Conservation (phyloP, 2,888 invertebrate species). For the Silvanus unidentatus region DNA sequence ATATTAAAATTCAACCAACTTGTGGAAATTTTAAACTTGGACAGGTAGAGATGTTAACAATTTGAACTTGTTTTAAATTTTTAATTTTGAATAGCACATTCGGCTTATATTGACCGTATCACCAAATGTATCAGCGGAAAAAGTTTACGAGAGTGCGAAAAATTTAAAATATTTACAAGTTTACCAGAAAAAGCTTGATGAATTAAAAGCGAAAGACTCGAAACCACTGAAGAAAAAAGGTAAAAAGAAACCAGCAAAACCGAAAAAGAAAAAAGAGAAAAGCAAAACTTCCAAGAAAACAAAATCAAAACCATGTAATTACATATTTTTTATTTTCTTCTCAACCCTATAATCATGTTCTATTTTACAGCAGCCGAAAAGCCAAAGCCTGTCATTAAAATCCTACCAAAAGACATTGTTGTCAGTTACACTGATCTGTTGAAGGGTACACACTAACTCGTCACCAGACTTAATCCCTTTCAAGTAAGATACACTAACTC, state of each 20-base stretch:
- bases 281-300: constrained; percentile 3
- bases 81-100: no score
- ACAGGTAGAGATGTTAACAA: constrained; percentile 13
- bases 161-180: constrained; percentile 23
- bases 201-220: constrained; percentile 13
- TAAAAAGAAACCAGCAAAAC: constrained; percentile 8
- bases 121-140: constrained; percentile 19
- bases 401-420: no score
- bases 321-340: no score
- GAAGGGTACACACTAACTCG: no score
- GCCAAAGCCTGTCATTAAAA: no score
- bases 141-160: constrained; percentile 20
- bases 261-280: constrained; percentile 9
- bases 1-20: constrained; percentile 23
- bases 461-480: no score
- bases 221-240: constrained; percentile 10
- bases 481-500: no score
- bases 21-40: constrained; percentile 25
- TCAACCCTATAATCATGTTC: no score
- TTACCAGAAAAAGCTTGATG: constrained; percentile 19
- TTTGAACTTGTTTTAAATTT: constrained; percentile 6
- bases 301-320: constrained; percentile 1
- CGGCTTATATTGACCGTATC: constrained; percentile 21
- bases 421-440: no score
- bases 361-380: no score